These are phyloP conservation scores for Nebria salina DNA, from an alignment of 2,888 invertebrate species.

Conservation along the genomic window DNA sequence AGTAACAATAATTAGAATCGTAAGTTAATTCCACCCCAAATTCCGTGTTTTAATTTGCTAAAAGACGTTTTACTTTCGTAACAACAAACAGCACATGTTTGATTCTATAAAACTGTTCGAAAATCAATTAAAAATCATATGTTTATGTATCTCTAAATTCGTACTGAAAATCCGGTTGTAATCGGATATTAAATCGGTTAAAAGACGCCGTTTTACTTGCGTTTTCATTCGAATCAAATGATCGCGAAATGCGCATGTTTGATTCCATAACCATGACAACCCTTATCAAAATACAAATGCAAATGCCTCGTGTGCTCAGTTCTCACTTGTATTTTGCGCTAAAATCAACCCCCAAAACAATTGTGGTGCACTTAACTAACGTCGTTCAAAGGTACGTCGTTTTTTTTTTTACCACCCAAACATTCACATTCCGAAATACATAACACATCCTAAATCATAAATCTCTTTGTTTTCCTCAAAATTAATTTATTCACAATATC, in stretches of 20 bases:
- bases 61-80: no score
- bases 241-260: conserved; percentile 27
- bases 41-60: background rate
- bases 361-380: background rate
- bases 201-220: no score
- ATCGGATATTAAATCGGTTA: no score
- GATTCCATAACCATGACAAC: conserved; percentile 25
- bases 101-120: no score
- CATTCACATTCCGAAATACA: no score
- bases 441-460: no score
- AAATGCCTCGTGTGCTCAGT: background rate
- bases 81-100: no score
- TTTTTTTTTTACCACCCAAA: background rate
- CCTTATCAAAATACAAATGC: background rate
- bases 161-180: background rate
- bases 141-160: background rate
- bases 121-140: no score
- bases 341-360: background rate
- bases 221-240: background rate
- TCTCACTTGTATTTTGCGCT: conserved; percentile 27
- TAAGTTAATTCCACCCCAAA: background rate
- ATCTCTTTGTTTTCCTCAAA: no score
- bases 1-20: background rate
- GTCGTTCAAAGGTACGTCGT: background rate
- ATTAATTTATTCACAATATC: no score